Evolutionary conservation across 2,113 vertebrate genomes (phyloP).

Genomic region (Uropsilus gracilis): DNA sequence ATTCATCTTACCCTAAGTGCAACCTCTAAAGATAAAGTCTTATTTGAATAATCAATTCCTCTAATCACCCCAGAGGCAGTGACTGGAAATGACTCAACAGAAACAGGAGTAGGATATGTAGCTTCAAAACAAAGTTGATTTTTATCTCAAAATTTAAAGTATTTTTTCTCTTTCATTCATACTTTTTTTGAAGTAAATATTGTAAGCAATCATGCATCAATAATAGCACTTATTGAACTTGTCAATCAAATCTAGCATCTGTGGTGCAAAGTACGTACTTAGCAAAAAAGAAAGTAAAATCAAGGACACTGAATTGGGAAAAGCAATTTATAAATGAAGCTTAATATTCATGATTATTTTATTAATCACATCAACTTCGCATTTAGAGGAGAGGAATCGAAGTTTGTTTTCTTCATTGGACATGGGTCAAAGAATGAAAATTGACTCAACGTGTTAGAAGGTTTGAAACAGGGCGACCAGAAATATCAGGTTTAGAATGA

Average conservation of each 20-base stretch:
- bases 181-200: background rate
- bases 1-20: constrained; percentile 73
- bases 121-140: background rate
- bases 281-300: background rate
- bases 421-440: background rate
- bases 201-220: background rate
- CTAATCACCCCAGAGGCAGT: constrained; percentile 52
- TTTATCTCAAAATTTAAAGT: background rate
- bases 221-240: background rate
- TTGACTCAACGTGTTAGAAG: background rate
- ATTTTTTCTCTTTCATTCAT: background rate
- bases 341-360: background rate
- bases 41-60: constrained; percentile 75
- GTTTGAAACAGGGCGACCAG: too few relatives aligned
- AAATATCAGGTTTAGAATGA: background rate
- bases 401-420: background rate
- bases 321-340: background rate
- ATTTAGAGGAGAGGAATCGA: background rate
- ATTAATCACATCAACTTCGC: background rate
- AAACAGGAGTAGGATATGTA: background rate
- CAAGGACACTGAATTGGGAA: background rate
- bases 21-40: constrained; percentile 67
- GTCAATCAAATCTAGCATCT: background rate
- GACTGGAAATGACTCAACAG: constrained; percentile 73
- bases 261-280: background rate